These are phyloP conservation scores for Trematomus loennbergii DNA, from an alignment of 2,113 vertebrate species.

Conservation along the genomic window DNA sequence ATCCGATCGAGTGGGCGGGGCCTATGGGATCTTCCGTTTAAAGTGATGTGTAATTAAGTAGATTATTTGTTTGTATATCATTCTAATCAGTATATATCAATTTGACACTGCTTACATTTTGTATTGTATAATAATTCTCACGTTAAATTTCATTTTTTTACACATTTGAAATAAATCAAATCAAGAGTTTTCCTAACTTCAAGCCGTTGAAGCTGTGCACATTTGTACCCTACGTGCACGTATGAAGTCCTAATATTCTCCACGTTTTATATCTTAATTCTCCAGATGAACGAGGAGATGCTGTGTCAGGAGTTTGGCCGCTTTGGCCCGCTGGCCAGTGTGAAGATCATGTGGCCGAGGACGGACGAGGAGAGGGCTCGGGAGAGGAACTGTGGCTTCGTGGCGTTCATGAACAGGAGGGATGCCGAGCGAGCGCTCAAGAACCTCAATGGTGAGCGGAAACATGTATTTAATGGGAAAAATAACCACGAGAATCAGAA, in stretches of 20 bases:
- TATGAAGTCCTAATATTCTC: background rate
- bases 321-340: constrained; percentile 96
- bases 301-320: constrained; percentile 98
- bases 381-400: constrained; percentile 99
- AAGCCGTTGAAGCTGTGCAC: background rate
- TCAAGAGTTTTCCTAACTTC: too few species aligned
- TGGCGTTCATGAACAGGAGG: constrained; percentile 98
- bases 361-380: constrained; percentile 98
- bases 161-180: too few species aligned
- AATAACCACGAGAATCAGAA: too few species aligned
- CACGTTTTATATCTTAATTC: background rate
- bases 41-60: too few species aligned
- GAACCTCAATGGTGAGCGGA: constrained; percentile 91
- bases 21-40: too few species aligned
- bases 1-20: too few species aligned
- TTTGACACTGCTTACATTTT: too few species aligned
- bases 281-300: constrained; percentile 99
- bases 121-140: too few species aligned
- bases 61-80: too few species aligned
- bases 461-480: too few species aligned
- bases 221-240: background rate
- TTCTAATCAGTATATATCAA: too few species aligned
- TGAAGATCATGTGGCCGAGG: constrained; percentile 99
- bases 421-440: constrained; percentile 98
- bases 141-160: too few species aligned